phyloP scores from a whole-genome alignment of 2,888 invertebrate genomes.

The Synergus laeviventris region DNA sequence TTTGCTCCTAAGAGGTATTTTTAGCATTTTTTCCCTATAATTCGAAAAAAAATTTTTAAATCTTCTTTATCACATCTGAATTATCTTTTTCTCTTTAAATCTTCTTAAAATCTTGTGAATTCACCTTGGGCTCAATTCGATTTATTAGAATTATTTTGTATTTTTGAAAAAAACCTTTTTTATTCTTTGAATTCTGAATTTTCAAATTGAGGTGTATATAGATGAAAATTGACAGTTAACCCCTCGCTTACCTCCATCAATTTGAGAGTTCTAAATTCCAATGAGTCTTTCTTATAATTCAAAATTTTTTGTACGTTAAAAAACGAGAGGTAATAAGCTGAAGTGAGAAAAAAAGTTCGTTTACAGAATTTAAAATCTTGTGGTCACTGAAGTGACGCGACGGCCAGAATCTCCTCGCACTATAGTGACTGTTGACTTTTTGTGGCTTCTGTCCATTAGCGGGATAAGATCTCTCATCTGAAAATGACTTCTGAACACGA shows the following conservation, averaged over 20 bases:
- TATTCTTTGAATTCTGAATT: too few species aligned
- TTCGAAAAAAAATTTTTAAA: background rate
- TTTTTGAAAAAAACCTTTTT: too few species aligned
- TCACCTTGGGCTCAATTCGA: too few species aligned
- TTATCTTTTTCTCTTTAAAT: too few species aligned
- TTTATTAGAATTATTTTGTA: too few species aligned
- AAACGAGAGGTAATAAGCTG: conserved; percentile 41
- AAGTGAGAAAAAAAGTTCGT: conserved; percentile 47
- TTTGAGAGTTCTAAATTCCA: too few species aligned
- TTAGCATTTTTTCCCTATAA: background rate
- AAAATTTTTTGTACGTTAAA: background rate
- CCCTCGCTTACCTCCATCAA: too few species aligned
- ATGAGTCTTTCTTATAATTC: background rate
- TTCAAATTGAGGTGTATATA: too few species aligned
- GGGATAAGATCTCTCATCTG: conserved; percentile 67
- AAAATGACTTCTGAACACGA: conserved; percentile 40
- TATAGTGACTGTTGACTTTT: conserved; percentile 67
- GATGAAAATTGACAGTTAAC: too few species aligned
- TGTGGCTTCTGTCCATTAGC: conserved; percentile 71
- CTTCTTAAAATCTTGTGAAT: too few species aligned
- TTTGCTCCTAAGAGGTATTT: background rate
- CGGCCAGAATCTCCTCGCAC: conserved; percentile 53
- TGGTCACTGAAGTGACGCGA: conserved; percentile 53
- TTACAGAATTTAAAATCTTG: conserved; percentile 45
- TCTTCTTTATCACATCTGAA: too few species aligned